These are phyloP conservation scores for Nibea coibor DNA, from an alignment of 2,113 vertebrate species.

Conservation along the genomic window DNA sequence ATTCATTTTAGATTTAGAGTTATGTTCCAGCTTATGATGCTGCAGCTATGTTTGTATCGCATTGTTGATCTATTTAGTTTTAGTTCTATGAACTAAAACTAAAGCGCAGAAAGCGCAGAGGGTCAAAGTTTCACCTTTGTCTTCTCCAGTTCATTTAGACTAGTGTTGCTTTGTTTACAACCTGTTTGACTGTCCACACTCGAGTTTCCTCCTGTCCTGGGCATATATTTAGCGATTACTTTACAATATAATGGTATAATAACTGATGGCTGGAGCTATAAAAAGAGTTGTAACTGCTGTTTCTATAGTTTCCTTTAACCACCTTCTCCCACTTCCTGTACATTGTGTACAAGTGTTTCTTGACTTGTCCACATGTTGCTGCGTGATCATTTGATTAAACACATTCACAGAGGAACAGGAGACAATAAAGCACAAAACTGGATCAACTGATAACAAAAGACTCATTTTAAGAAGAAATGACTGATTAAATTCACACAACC, in stretches of 20 bases:
- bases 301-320: not conserved
- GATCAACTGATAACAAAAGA: not conserved
- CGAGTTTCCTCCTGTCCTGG: not conserved
- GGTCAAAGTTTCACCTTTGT: no score
- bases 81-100: not conserved
- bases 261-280: no score
- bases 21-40: not conserved
- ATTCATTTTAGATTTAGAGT: not conserved
- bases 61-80: no score
- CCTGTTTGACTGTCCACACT: not conserved
- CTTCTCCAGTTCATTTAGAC: no score
- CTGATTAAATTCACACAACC: not conserved
- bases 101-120: no score
- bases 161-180: not conserved
- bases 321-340: not conserved
- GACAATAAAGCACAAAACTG: not conserved
- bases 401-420: not conserved
- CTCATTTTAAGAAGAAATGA: no score
- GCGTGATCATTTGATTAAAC: not conserved
- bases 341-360: not conserved
- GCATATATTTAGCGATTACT: not conserved
- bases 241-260: no score
- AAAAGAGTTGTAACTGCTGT: no score
- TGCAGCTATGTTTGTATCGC: not conserved
- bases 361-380: not conserved